Evolutionary conservation across 2,797 vertebrate genomes (phyloP).

Genomic region (Microctenopoma lineatum): DNA sequence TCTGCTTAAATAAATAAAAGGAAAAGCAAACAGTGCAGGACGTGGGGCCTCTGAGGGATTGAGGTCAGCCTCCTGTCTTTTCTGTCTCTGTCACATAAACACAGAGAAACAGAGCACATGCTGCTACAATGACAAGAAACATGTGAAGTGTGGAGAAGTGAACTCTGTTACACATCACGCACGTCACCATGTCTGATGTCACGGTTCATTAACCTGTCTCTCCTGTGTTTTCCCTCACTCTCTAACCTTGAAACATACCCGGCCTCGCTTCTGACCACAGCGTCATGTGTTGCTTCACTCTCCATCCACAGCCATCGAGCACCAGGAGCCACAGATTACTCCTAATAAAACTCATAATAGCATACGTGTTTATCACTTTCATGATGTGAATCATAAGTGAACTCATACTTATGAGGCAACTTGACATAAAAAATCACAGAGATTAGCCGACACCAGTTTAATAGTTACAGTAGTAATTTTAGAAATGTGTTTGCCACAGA

Average conservation of each 20-base stretch:
- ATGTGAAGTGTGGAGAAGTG: slow-evolving; percentile 2
- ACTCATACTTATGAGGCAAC: too few species aligned
- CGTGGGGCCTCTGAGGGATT: slow-evolving; percentile 2
- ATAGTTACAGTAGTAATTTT: too few species aligned
- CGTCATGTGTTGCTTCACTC: slow-evolving; percentile 34
- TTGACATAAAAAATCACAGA: too few species aligned
- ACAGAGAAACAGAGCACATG: background rate
- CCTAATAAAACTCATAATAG: background rate
- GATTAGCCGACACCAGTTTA: too few species aligned
- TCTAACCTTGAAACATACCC: slow-evolving; percentile 38
- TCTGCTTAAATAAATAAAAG: slow-evolving; percentile 53
- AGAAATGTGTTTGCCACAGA: too few species aligned
- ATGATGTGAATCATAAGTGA: background rate
- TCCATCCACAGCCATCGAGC: background rate
- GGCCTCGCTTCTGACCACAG: slow-evolving; percentile 26
- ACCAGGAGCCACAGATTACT: background rate
- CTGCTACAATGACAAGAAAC: background rate
- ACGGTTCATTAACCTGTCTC: slow-evolving; percentile 46
- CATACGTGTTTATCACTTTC: background rate
- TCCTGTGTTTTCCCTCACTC: slow-evolving; percentile 12
- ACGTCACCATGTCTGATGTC: slow-evolving; percentile 46
- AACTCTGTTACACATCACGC: slow-evolving; percentile 31
- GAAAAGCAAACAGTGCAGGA: slow-evolving; percentile 43
- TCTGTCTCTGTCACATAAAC: background rate
- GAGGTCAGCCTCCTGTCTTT: background rate